phyloP scores from a whole-genome alignment of 2,113 vertebrate species.

The Xenopus borealis region DNA sequence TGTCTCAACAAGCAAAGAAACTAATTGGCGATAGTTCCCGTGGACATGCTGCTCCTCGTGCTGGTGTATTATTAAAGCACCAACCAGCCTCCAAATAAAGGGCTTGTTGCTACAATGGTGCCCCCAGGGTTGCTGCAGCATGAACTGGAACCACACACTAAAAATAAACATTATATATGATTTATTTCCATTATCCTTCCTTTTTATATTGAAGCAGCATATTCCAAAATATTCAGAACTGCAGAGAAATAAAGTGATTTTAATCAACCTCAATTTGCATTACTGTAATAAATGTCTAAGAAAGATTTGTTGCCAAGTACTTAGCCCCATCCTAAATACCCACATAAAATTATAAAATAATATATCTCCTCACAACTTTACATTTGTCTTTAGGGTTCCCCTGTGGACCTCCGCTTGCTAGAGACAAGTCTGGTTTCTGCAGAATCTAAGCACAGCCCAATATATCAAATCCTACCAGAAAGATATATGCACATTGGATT shows the following conservation, averaged over 20 bases:
- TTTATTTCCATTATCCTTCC: no score
- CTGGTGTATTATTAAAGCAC: no score
- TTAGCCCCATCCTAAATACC: constrained; percentile 17
- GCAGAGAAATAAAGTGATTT: neutral
- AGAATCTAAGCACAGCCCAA: constrained; percentile 27
- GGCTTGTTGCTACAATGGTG: no score
- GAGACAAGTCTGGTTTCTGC: constrained; percentile 34
- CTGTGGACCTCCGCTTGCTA: constrained; percentile 22
- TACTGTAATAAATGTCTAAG: neutral
- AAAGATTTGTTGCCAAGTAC: constrained; percentile 19
- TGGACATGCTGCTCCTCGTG: no score
- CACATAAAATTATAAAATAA: constrained; percentile 21
- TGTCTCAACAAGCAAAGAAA: no score
- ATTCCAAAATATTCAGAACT: no score
- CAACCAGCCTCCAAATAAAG: no score
- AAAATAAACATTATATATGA: no score
- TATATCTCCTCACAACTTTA: constrained; percentile 31
- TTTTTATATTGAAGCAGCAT: no score
- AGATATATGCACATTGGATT: constrained; percentile 40
- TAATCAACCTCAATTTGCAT: neutral
- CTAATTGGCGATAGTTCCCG: no score
- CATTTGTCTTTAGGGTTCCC: constrained; percentile 34
- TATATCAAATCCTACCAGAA: constrained; percentile 35
- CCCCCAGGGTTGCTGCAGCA: no score
- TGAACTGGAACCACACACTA: no score